Evolutionary conservation across 2,113 vertebrate genomes (phyloP).

Genomic region (Helogale parvula): DNA sequence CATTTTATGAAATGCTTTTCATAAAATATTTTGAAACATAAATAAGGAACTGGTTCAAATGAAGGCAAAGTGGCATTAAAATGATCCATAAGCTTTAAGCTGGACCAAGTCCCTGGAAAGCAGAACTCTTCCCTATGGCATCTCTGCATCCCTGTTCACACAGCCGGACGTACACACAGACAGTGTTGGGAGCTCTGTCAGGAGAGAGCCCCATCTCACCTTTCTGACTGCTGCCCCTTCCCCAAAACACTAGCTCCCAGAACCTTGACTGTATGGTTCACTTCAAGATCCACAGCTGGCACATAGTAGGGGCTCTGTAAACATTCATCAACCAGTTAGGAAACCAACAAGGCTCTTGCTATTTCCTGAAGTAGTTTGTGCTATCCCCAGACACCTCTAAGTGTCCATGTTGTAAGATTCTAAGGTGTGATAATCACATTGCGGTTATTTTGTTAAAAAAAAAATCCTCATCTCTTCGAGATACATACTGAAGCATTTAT

Average conservation of each 20-base stretch:
- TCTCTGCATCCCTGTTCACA: neutral
- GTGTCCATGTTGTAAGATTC: neutral
- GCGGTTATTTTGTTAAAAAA: neutral
- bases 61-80: slow-evolving; percentile 1
- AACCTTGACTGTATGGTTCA: neutral
- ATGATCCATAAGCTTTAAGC: neutral
- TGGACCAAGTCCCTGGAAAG: neutral
- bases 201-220: neutral
- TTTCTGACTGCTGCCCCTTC: neutral
- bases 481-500: slow-evolving; percentile 1
- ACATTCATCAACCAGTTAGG: neutral
- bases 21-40: slow-evolving; percentile 2
- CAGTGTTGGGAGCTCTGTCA: neutral
- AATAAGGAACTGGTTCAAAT: neutral
- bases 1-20: slow-evolving; percentile 4
- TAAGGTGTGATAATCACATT: neutral
- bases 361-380: slow-evolving; percentile 28
- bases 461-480: neutral
- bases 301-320: neutral
- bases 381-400: neutral
- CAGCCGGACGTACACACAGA: neutral
- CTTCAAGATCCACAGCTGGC: neutral
- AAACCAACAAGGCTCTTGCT: neutral
- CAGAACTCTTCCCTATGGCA: neutral
- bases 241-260: neutral